Percentiles rank a stretch among this genome's conserved stretches.
Conservation (phyloP, 2,888 invertebrate species). For the Synanthedon andrenaeformis region DNA sequence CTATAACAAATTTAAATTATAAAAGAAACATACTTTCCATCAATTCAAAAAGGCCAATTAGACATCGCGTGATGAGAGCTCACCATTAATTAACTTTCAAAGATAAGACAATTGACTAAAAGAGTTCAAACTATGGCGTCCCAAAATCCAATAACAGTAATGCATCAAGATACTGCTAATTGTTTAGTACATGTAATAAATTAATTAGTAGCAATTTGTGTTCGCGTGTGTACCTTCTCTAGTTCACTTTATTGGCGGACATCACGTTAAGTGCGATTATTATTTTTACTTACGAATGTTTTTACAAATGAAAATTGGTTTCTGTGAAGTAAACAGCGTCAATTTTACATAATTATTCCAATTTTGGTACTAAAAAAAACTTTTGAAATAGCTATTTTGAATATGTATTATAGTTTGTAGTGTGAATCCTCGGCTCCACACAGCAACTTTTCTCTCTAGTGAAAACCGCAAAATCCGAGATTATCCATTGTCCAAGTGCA, state of each 20-base stretch:
- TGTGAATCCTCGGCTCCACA: too few species aligned
- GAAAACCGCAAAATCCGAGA: too few species aligned
- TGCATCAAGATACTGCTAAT: constrained; percentile 63
- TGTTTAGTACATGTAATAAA: constrained; percentile 70
- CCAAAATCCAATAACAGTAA: constrained; percentile 59
- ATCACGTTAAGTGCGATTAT: background rate
- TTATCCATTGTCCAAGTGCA: too few species aligned
- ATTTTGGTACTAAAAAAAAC: too few species aligned
- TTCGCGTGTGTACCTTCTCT: constrained; percentile 41
- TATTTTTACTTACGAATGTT: background rate
- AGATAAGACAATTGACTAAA: constrained; percentile 64
- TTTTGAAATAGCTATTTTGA: too few species aligned
- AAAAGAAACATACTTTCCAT: background rate
- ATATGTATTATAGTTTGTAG: too few species aligned
- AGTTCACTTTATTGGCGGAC: background rate
- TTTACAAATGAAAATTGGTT: too few species aligned
- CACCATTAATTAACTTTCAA: constrained; percentile 55
- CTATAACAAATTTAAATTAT: background rate
- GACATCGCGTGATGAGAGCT: constrained; percentile 52
- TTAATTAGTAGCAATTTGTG: constrained; percentile 64
- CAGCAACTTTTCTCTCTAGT: too few species aligned
- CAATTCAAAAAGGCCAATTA: constrained; percentile 31
- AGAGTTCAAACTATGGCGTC: constrained; percentile 30
- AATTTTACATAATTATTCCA: too few species aligned
- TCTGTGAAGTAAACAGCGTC: too few species aligned